Evolutionary conservation across 2,888 invertebrate species (phyloP), one percentile per base, ranked within the genome.

Genomic region (Boloria euphrosyne): DNA sequence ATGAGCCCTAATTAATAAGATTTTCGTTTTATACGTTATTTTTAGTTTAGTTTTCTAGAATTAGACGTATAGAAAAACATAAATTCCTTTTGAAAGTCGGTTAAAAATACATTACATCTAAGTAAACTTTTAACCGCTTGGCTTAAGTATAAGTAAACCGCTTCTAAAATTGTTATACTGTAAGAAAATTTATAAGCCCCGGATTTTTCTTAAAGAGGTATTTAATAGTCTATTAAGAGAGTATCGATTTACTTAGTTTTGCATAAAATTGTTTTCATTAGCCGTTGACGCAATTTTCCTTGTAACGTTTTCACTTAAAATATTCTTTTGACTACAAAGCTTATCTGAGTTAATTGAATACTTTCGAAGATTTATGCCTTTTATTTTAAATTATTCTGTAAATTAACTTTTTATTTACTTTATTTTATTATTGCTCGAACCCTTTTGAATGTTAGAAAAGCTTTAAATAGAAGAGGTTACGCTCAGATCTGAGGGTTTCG

Each of bases 201-300:
- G 50, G 52, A 66, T 63, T 51, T 53, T 50, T 63, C 55, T 64
- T 58, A 66, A 58, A 63, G 50, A 54, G 62, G 59, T 62, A 52
- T 66, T 68, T 68, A 68, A 70, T 54, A 67, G 65, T 70, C 71
- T 74, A 75, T 75, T 71, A 73, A 73, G 67, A 57, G 66, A 69
- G 70, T 71, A 73, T 73, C 71, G 76, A 74, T 76, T 74, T 72
- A 73, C 72, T 74, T 74, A 78, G 74, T 76, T 85, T 86, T 82
- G 78, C 85, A 85, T 85, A 78, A 79, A 83, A 86, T 86, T 84
- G 84, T 83, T 85, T 86, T 69, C 72, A 80, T 84, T 83, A 82
- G 75, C 75, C 76, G 72, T 71, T 72, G 78, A 70, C 70, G 74
- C 69, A 65, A 73, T 72, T 71, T 73, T 70, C 71, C 69, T 67